Conservation (phyloP, 2,797 vertebrate species). For the Acanthurus lineatus region DNA sequence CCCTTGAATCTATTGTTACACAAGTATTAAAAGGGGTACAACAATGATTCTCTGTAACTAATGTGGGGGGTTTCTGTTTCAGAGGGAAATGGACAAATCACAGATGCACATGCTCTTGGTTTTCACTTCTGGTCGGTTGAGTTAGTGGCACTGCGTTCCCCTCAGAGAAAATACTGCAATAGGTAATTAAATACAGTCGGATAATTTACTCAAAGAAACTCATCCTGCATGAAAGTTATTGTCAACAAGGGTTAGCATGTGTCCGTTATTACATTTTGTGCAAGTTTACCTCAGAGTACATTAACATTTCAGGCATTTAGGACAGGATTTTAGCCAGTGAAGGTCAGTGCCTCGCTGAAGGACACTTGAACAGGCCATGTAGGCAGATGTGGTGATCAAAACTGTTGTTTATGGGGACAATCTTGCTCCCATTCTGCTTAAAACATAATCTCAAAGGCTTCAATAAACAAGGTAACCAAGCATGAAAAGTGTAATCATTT, state of each 20-base stretch:
- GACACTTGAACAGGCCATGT: constrained; percentile 64
- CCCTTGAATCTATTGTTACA: constrained; percentile 66
- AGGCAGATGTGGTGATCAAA: constrained; percentile 24
- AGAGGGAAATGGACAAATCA: background rate
- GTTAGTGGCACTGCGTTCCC: constrained; percentile 15
- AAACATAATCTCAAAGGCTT: constrained; percentile 33
- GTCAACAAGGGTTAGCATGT: background rate
- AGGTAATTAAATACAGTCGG: background rate
- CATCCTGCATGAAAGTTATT: background rate
- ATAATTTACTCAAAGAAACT: no score
- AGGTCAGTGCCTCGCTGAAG: constrained; percentile 46
- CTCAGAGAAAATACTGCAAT: background rate
- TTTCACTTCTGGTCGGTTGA: constrained; percentile 22
- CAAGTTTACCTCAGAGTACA: constrained; percentile 36
- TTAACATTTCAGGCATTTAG: constrained; percentile 23
- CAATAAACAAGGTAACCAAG: constrained; percentile 52
- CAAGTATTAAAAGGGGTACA: constrained; percentile 70
- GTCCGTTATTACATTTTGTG: constrained; percentile 21
- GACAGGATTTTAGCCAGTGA: constrained; percentile 28
- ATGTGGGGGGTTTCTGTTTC: constrained; percentile 3
- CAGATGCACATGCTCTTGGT: constrained; percentile 9
- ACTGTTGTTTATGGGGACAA: constrained; percentile 33
- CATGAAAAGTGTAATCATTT: constrained; percentile 29
- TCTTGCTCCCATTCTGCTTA: constrained; percentile 7
- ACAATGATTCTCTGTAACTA: background rate